Percentiles rank a stretch among this genome's conserved stretches.
Evolutionary conservation across 1,140 invertebrate genomes (phyloP).

Genomic region (Bombus soroeensis): DNA sequence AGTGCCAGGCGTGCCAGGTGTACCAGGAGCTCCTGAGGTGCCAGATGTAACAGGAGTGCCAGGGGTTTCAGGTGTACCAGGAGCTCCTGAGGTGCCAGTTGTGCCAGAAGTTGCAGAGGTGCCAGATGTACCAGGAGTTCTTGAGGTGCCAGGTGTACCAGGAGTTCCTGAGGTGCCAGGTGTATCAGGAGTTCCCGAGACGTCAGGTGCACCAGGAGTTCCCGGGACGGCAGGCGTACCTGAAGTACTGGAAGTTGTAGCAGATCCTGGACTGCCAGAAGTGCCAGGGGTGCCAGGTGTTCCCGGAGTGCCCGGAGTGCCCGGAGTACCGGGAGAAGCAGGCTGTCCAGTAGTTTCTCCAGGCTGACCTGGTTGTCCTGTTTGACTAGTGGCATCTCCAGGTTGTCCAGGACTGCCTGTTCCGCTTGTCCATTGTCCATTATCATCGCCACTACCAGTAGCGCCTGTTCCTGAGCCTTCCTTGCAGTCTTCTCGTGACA

Average conservation of each 20-base stretch:
- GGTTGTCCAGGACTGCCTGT: too few relatives aligned
- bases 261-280: constrained; percentile 32
- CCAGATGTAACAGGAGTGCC: constrained; percentile 77
- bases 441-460: constrained; percentile 14
- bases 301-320: constrained; percentile 83
- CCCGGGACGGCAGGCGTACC: background rate
- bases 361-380: constrained; percentile 54
- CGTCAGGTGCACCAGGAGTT: constrained; percentile 18
- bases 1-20: background rate
- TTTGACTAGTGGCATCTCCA: too few relatives aligned
- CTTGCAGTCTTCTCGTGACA: constrained; percentile 75
- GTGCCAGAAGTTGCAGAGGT: background rate
- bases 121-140: background rate
- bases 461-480: constrained; percentile 21
- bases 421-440: constrained; percentile 20
- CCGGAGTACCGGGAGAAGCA: background rate
- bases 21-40: constrained; percentile 52
- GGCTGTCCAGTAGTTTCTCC: constrained; percentile 7
- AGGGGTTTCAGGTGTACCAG: constrained; percentile 58
- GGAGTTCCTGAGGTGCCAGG: background rate
- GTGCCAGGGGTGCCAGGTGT: constrained; percentile 71
- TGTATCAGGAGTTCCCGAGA: constrained; percentile 1
- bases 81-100: background rate
- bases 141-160: background rate
- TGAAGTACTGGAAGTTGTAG: background rate